phyloP scores from a whole-genome alignment of 2,113 vertebrate genomes.

The Hypomesus transpacificus region DNA sequence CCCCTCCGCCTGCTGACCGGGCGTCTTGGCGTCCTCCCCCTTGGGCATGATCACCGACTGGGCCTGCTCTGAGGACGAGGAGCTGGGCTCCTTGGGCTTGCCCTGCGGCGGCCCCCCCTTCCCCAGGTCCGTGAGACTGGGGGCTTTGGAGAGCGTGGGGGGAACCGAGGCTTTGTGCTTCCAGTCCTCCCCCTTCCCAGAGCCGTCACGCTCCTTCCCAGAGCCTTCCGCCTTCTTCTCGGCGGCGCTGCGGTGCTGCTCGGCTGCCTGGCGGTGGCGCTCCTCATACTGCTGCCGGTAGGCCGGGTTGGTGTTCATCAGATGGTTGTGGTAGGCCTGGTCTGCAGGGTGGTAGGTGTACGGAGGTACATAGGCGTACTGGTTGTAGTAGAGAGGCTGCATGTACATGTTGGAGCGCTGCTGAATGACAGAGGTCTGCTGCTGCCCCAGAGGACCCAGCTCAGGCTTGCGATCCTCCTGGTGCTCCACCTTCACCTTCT shows the following conservation, averaged over 20 bases:
- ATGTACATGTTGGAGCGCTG: slow-evolving; percentile 92
- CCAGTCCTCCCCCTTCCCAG: slow-evolving; percentile 85
- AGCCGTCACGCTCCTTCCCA: slow-evolving; percentile 74
- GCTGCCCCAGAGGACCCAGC: slow-evolving; percentile 64
- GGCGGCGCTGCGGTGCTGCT: slow-evolving; percentile 73
- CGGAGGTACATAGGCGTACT: slow-evolving; percentile 89
- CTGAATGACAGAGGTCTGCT: slow-evolving; percentile 92
- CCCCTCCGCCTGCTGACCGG: slow-evolving; percentile 75
- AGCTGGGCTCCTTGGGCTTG: slow-evolving; percentile 66
- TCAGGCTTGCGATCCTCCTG: slow-evolving; percentile 85
- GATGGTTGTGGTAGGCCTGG: slow-evolving; percentile 89
- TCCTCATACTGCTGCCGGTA: slow-evolving; percentile 93
- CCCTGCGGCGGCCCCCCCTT: slow-evolving; percentile 73
- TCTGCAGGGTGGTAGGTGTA: slow-evolving; percentile 86
- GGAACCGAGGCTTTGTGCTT: slow-evolving; percentile 84
- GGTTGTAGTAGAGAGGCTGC: slow-evolving; percentile 94
- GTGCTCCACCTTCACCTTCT: slow-evolving; percentile 77
- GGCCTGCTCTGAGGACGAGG: slow-evolving; percentile 68
- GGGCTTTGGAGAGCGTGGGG: slow-evolving; percentile 84
- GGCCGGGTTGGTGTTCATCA: slow-evolving; percentile 83
- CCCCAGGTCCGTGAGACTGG: slow-evolving; percentile 85
- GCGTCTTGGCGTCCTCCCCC: slow-evolving; percentile 82
- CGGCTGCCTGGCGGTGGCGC: slow-evolving; percentile 78
- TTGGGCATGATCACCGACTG: slow-evolving; percentile 94
- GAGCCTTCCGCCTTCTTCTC: slow-evolving; percentile 80